Evolutionary conservation across 2,888 invertebrate genomes (phyloP).

Genomic region (Zele albiditarsus): DNA sequence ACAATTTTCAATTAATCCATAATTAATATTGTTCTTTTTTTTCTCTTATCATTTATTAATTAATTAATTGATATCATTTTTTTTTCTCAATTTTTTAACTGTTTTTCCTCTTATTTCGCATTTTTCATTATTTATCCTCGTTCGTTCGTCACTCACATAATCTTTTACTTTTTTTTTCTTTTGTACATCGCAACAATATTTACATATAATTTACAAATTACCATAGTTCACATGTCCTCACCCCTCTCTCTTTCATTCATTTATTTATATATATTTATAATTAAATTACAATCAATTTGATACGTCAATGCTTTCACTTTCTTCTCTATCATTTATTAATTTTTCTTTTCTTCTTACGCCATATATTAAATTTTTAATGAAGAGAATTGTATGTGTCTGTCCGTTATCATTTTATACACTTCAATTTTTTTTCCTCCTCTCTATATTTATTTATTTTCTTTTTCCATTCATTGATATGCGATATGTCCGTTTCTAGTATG

Average conservation of each 20-base stretch:
- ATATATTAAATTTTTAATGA: neutral
- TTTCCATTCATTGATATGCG: conserved; percentile 62
- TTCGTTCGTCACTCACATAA: neutral
- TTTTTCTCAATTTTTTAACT: conserved; percentile 42
- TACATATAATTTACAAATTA: conserved; percentile 70
- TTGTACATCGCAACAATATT: conserved; percentile 70
- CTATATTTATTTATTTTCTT: neutral
- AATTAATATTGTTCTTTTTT: no score
- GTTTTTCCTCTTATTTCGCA: conserved; percentile 29
- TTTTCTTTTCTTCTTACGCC: neutral
- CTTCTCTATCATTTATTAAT: neutral
- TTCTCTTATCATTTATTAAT: no score
- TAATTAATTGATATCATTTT: neutral
- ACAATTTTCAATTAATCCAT: no score
- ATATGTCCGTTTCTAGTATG: conserved; percentile 64
- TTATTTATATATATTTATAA: conserved; percentile 19
- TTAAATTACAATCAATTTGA: conserved; percentile 15
- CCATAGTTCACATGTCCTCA: conserved; percentile 50
- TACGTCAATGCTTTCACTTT: neutral
- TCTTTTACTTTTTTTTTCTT: neutral
- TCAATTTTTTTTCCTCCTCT: neutral
- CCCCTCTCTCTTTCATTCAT: conserved; percentile 32
- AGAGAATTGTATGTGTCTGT: neutral
- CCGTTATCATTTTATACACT: neutral
- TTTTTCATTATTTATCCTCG: no score